A percentile compares a stretch with the other conserved stretches of the same genome.
Conservation (phyloP, 2,888 invertebrate species). For the Mesorhabditis spiculigera region DNA sequence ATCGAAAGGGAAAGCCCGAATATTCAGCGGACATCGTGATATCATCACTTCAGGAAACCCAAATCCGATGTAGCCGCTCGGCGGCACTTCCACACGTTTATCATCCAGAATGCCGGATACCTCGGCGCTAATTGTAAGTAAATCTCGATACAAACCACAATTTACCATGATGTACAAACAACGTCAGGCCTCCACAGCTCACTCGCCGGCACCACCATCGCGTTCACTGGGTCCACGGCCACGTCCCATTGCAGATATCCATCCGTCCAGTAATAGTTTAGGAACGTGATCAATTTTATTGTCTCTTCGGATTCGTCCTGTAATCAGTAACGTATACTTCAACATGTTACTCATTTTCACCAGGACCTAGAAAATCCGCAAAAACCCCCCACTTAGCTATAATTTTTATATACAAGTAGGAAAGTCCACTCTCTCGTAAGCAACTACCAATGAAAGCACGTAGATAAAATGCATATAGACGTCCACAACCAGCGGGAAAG, state of each 20-base stretch:
- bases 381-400: no score
- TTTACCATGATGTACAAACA: not conserved
- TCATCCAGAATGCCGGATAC: not conserved
- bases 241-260: not conserved
- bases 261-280: slow-evolving; percentile 1
- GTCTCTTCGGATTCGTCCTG: not conserved
- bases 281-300: not conserved
- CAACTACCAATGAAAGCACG: not conserved
- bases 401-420: no score
- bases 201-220: not conserved
- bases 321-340: not conserved
- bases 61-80: not conserved
- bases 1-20: not conserved
- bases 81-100: not conserved
- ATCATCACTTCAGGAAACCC: slow-evolving; percentile 3
- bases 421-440: no score
- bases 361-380: no score
- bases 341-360: no score
- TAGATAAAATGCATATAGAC: not conserved
- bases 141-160: not conserved
- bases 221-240: no score
- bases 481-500: not conserved
- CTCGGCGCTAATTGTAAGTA: slow-evolving; percentile 2
- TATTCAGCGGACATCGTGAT: not conserved
- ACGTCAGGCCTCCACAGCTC: not conserved